Evolutionary conservation across 1,140 invertebrate genomes (phyloP).

Genomic region (Brachionus plicatilis): DNA sequence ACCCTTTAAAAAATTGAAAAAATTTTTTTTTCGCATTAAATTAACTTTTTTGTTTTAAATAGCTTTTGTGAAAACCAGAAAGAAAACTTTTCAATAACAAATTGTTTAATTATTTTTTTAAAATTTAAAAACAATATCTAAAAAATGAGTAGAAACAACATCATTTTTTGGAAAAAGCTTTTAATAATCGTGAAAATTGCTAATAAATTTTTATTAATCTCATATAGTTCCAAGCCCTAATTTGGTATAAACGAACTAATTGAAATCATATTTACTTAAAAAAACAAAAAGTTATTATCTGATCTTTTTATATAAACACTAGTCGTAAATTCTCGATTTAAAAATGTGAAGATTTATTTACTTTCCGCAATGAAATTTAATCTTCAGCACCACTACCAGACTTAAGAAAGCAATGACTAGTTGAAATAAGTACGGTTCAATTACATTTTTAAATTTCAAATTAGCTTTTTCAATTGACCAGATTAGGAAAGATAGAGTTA

Average conservation of each 20-base stretch:
- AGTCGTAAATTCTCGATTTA: not conserved
- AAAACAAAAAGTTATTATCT: constrained; percentile 4
- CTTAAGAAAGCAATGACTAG: not conserved
- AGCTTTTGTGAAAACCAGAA: too few relatives aligned
- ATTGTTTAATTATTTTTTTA: too few relatives aligned
- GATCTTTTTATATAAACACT: not conserved
- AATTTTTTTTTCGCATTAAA: too few relatives aligned
- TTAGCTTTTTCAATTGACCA: not conserved
- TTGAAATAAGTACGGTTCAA: not conserved
- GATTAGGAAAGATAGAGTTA: not conserved
- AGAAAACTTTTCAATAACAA: too few relatives aligned
- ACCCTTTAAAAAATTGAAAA: too few relatives aligned
- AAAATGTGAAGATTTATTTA: not conserved
- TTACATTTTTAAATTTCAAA: not conserved
- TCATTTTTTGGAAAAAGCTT: not conserved
- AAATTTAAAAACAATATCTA: too few relatives aligned
- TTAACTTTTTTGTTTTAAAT: too few relatives aligned
- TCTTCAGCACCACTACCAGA: not conserved
- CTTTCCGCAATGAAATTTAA: not conserved
- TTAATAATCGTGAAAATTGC: not conserved
- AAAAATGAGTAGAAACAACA: too few relatives aligned
- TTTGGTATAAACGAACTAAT: not conserved
- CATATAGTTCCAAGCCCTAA: not conserved
- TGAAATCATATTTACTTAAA: not conserved
- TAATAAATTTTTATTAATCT: not conserved